Evolutionary conservation across 2,113 vertebrate genomes (phyloP), one percentile per base, ranked within the genome.

Genomic region (Urocitellus parryii): DNA sequence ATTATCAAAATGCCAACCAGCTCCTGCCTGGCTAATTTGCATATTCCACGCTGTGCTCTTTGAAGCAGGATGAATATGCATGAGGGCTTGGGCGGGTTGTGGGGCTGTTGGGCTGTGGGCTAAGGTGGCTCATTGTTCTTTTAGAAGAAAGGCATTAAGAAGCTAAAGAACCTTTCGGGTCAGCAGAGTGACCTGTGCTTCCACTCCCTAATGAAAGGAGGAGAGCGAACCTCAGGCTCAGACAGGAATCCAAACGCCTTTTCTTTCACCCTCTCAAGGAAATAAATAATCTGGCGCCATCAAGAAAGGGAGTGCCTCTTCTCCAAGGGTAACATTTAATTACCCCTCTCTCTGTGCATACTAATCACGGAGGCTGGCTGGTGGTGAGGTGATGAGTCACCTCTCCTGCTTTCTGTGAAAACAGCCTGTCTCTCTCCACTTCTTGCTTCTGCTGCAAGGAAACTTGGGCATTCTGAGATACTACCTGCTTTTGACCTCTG

Each of bases 11-110:
- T 97, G 96, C 95, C 97, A 98, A 94, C 96, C 92, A 67, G 96
- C 72, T 88, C 90, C 91, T 93, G 94, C 89, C 83, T 97, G 95
- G 92, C 67, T 29, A 6, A 98, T 98, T 98, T 98, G 96, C 98
- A 98, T 98, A 97, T 94, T 96, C 95, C 97, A 95, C 42, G 92
- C 96, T 96, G 96, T 94, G 96, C 91, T 95, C 96, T 97, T 96
- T 97, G 90, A 97, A 98, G 94, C 95, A 86, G 63, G 73, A 97
- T 98, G 97, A 98, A 98, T 98, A 98, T 98, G 97, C 98, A 97
- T 98, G 91, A 97, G 84, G 83, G 56, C 53, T 61, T 65, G 79
- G 89, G 90, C 6, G 25, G 58, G 29, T 20, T 4, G 61, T 67
- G 87, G 91, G 56, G 91, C 83, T 95, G 88, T 85, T 18, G 74